Conservation (phyloP, 2,888 invertebrate species). For the Pollenia angustigena region DNA sequence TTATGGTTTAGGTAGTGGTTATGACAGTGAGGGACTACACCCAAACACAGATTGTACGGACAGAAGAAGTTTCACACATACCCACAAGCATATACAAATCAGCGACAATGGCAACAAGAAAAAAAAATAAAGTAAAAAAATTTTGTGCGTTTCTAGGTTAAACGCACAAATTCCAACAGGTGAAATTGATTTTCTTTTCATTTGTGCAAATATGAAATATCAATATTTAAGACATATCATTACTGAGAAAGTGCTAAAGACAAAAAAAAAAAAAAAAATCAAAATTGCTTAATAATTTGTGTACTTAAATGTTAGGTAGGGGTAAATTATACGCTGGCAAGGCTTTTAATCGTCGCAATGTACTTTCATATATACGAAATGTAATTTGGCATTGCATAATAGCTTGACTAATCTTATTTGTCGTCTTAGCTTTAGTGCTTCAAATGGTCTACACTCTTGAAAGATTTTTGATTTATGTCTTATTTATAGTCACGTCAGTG, state of each 20-base stretch:
- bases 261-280: slow-evolving; percentile 23
- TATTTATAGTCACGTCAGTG: too few species aligned
- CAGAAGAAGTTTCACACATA: neutral
- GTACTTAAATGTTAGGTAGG: slow-evolving; percentile 32
- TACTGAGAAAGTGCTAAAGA: slow-evolving; percentile 74
- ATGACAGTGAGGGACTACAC: slow-evolving; percentile 41
- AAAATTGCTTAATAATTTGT: slow-evolving; percentile 44
- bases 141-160: slow-evolving; percentile 77
- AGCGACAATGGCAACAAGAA: slow-evolving; percentile 70
- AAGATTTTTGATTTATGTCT: too few species aligned
- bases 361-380: too few species aligned
- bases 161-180: slow-evolving; percentile 82
- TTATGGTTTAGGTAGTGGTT: neutral
- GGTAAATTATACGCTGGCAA: neutral
- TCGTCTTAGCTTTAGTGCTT: too few species aligned
- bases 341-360: too few species aligned
- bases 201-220: slow-evolving; percentile 83
- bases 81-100: slow-evolving; percentile 16
- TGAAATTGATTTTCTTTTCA: slow-evolving; percentile 84
- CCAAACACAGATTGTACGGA: slow-evolving; percentile 11
- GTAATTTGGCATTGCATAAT: too few species aligned
- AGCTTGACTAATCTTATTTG: too few species aligned
- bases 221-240: slow-evolving; percentile 78
- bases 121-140: slow-evolving; percentile 53
- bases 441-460: too few species aligned